Evolutionary conservation across 2,113 vertebrate species (phyloP), one percentile per base, ranked within the genome.

Genomic region (Lanius ludovicianus): DNA sequence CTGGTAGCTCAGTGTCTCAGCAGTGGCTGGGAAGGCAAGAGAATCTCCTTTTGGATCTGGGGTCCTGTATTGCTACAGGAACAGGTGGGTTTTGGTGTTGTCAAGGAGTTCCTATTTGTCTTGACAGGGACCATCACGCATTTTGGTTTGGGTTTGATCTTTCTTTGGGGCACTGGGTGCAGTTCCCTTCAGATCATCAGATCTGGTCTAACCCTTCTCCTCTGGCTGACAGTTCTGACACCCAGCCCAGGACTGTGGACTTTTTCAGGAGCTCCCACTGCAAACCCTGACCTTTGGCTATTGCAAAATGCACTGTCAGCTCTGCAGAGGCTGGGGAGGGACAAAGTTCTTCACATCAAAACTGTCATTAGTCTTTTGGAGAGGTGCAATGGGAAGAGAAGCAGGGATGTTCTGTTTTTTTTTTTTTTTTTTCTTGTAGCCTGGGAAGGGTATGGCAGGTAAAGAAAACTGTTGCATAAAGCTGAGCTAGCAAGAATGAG

Each of bases 21-120:
- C 56, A 50, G 49, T 0, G 2, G 19, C 44, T 0, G 1, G 30
- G 49, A 76, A 53, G 19, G 33, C 21, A 25, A 42, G 22, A 63
- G 31, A n/a, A 25, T 11, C 11, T 69, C 33, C 35, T 88, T 63
- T 33, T 20, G 65, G 13, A 14, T 42, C 55, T 18, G 19, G 11
- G 9, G 9, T 64, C 64, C 50, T 69, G 33, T 30, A 7, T 17
- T 25, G 12, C 25, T 35, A 30, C n/a, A 63, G 52, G 52, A 57
- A 53, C 37, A 50, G 11, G 8, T 12, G 37, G 33, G 21, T 47
- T 84, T 56, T 24, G 13, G 15, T 28, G 17, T 22, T 68, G 33
- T 3, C 49, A 68, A 59, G 44, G 62, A 76, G 33, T 59, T 63
- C 68, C 44, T 42, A 37, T 69, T 69, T 46, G 15, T 31, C 52